phyloP scores from a whole-genome alignment of 2,113 vertebrate genomes.

The Leptosomus discolor region DNA sequence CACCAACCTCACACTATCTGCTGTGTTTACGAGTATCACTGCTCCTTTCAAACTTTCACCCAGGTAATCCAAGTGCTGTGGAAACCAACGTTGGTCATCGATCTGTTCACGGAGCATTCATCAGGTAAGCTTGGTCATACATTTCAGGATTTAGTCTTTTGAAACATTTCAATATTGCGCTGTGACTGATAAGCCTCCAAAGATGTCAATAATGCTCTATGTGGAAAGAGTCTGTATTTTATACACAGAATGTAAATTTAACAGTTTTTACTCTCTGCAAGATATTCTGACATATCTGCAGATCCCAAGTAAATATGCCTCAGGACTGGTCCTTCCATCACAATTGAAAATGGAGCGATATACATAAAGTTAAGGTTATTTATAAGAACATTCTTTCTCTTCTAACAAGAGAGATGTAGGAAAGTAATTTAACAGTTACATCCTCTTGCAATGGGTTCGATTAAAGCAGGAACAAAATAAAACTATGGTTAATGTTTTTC shows the following conservation, averaged over 20 bases:
- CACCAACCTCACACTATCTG: background rate
- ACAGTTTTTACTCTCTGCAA: background rate
- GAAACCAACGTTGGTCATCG: background rate
- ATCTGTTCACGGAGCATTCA: rapidly evolving
- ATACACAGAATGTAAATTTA: background rate
- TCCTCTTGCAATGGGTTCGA: background rate
- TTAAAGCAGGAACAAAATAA: background rate
- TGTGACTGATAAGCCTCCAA: background rate
- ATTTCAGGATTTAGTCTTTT: background rate
- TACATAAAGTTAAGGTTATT: background rate
- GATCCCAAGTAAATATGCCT: background rate
- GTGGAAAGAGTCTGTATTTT: background rate
- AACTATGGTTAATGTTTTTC: background rate
- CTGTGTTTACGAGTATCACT: too few relatives aligned
- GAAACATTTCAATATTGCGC: background rate
- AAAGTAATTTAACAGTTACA: background rate
- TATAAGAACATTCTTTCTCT: background rate
- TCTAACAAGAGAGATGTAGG: background rate
- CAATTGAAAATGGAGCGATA: background rate
- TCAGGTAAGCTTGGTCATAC: rapidly evolving
- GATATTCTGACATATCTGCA: background rate
- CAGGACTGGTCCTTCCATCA: background rate
- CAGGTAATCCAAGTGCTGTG: rapidly evolving
- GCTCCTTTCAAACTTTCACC: background rate
- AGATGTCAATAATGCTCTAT: background rate